Evolutionary conservation across 2,888 invertebrate genomes (phyloP).

Genomic region (Hypselothyrea guttata): DNA sequence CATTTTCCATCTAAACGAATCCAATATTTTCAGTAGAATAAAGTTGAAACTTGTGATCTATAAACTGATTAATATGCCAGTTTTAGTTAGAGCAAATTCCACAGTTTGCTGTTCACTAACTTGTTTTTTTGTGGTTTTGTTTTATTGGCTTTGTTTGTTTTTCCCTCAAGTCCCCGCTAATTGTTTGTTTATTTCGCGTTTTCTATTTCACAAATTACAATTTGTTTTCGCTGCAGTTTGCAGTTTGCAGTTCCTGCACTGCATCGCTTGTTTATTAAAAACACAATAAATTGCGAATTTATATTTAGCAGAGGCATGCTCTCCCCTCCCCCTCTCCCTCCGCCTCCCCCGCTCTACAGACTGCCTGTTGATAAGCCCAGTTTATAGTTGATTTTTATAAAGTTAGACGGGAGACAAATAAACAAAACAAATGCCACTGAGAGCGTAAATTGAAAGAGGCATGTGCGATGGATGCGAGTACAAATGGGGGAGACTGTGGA

Average conservation of each 20-base stretch:
- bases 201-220: slow-evolving; percentile 41
- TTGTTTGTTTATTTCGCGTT: slow-evolving; percentile 68
- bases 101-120: not conserved
- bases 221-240: slow-evolving; percentile 27
- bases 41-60: too few species aligned
- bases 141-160: slow-evolving; percentile 5
- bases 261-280: slow-evolving; percentile 39
- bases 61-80: too few species aligned
- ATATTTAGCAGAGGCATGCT: slow-evolving; percentile 14
- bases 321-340: not conserved
- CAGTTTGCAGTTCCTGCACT: slow-evolving; percentile 8
- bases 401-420: slow-evolving; percentile 28
- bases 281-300: slow-evolving; percentile 35
- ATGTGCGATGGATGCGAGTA: not conserved
- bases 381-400: slow-evolving; percentile 27
- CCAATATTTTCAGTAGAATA: too few species aligned
- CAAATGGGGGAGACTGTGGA: not conserved
- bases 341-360: too few species aligned
- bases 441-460: not conserved
- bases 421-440: slow-evolving; percentile 26
- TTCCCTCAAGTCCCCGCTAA: slow-evolving; percentile 50
- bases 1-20: too few species aligned
- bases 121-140: slow-evolving; percentile 1
- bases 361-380: slow-evolving; percentile 35
- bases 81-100: too few species aligned